Conservation (phyloP, 2,888 invertebrate genomes). For the Agrotis clavis region DNA sequence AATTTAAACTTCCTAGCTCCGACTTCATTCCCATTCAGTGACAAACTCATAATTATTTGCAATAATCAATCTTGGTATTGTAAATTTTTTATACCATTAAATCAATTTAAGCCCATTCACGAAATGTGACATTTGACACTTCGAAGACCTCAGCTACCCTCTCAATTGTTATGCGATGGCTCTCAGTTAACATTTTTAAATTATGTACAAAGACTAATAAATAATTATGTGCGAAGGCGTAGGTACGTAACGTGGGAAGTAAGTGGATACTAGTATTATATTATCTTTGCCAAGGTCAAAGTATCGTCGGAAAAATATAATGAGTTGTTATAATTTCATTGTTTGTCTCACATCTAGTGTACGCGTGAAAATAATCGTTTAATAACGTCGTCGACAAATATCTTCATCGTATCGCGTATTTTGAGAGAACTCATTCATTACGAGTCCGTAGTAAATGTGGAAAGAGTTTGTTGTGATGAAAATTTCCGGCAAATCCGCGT, state of each 20-base stretch:
- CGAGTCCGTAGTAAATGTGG: slow-evolving; percentile 10
- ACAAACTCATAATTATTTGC: no score
- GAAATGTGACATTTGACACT: no score
- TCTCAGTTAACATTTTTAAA: no score
- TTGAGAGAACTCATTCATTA: slow-evolving; percentile 29
- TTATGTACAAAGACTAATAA: no score
- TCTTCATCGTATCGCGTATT: slow-evolving; percentile 11
- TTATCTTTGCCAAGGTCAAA: not conserved
- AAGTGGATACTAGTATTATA: no score
- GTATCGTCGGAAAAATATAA: slow-evolving; percentile 7
- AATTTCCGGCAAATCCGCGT: slow-evolving; percentile 22
- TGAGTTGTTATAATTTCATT: not conserved
- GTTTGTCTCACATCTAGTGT: not conserved
- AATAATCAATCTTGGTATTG: no score
- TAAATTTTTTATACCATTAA: no score
- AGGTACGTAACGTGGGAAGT: slow-evolving; percentile 6
- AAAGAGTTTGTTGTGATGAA: slow-evolving; percentile 31
- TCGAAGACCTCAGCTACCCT: no score
- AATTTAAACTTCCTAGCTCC: no score
- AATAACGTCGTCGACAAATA: not conserved
- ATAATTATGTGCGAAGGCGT: not conserved
- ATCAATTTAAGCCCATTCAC: no score
- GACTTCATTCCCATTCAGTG: no score
- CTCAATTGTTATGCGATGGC: no score
- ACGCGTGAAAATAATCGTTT: slow-evolving; percentile 23